Conservation (phyloP, 1,140 invertebrate genomes). For the Cydia fagiglandana region DNA sequence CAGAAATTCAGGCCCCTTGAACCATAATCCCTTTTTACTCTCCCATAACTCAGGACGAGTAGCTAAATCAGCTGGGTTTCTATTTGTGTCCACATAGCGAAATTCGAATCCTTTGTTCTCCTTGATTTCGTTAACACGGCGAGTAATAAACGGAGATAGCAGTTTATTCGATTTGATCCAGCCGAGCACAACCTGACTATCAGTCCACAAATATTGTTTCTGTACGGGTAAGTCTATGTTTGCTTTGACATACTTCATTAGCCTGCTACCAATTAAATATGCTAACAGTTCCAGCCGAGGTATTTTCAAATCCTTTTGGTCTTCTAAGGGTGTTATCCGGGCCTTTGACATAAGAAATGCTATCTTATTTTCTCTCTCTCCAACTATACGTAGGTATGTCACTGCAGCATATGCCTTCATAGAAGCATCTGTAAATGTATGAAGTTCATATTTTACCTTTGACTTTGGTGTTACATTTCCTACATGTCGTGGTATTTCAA, state of each 20-base stretch:
- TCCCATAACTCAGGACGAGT: background rate
- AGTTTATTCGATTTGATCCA: too few relatives aligned
- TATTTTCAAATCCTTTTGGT: conserved; percentile 17
- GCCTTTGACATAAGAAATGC: conserved; percentile 18
- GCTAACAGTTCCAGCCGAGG: conserved; percentile 11
- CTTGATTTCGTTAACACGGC: too few relatives aligned
- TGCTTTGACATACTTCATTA: conserved; percentile 7
- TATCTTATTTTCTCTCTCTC: background rate
- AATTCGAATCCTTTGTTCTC: too few relatives aligned
- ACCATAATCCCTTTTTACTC: conserved; percentile 12
- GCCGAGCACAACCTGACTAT: conserved; percentile 17
- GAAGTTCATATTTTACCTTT: background rate
- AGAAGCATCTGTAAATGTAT: conserved; percentile 21
- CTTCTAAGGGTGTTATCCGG: background rate
- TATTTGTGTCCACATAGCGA: background rate
- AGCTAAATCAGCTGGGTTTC: conserved; percentile 26
- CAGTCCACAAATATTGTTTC: conserved; percentile 14
- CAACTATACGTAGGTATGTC: background rate
- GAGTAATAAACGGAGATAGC: too few relatives aligned
- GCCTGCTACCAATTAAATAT: conserved; percentile 9
- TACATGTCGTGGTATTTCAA: too few relatives aligned
- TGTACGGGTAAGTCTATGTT: background rate
- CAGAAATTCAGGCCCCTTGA: background rate
- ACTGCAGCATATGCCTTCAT: conserved; percentile 8
- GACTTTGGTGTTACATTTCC: too few relatives aligned